Conservation (phyloP, 2,113 vertebrate genomes). For the Chamaea fasciata region DNA sequence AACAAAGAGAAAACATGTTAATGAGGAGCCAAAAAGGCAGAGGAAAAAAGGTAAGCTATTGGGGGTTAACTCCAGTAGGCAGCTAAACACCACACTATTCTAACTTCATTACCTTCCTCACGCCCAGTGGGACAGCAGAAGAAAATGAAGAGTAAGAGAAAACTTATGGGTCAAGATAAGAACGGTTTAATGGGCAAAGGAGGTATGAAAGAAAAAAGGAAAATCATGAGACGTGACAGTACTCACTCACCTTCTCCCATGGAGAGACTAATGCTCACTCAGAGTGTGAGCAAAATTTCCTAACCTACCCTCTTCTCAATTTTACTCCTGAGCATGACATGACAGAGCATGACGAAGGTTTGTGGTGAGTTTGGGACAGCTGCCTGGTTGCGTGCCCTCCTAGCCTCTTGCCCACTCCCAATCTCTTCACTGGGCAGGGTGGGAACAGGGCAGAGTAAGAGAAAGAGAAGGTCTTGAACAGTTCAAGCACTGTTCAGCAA, state of each 20-base stretch:
- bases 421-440: neutral
- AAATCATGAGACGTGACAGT: neutral
- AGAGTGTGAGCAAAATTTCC: neutral
- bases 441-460: neutral
- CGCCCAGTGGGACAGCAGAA: rapidly evolving
- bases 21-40: neutral
- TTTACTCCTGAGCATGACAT: neutral
- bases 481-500: neutral
- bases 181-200: neutral
- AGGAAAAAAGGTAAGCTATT: neutral
- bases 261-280: neutral
- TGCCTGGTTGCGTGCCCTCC: neutral
- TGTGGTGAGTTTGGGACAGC: neutral
- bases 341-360: neutral
- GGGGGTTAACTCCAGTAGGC: neutral
- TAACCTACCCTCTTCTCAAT: neutral
- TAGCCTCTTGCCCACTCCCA: neutral
- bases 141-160: neutral
- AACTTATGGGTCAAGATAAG: neutral
- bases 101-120: neutral
- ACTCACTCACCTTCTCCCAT: neutral
- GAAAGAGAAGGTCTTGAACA: neutral
- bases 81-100: neutral
- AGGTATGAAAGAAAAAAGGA: neutral
- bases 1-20: neutral